These are phyloP conservation scores for Rissa tridactyla DNA, from an alignment of 2,113 vertebrate genomes.

Conservation along the genomic window DNA sequence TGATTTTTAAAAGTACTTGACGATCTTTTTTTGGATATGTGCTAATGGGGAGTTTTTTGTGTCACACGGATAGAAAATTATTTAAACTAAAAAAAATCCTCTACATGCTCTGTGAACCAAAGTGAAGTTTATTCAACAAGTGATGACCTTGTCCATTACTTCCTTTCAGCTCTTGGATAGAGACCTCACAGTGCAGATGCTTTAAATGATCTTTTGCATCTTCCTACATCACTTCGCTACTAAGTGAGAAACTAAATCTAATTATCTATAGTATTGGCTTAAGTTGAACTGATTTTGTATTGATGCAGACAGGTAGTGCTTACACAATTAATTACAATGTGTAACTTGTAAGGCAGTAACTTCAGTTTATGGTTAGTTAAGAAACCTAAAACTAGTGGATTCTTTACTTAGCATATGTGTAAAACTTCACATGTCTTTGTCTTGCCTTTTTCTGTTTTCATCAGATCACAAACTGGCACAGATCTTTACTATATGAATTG, in stretches of 20 bases:
- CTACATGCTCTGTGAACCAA: not conserved
- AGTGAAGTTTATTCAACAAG: not conserved
- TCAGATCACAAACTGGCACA: not conserved
- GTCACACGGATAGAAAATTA: not conserved
- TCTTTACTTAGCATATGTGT: not conserved
- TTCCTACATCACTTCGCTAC: not conserved
- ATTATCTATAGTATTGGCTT: not conserved
- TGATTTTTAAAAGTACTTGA: not conserved
- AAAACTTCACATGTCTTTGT: not conserved
- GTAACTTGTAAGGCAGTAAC: not conserved
- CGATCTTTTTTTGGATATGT: not conserved
- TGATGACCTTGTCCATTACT: not conserved
- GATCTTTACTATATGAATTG: not conserved
- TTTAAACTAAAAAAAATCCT: not conserved
- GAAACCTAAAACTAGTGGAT: not conserved
- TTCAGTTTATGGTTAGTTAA: not conserved
- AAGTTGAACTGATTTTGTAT: not conserved
- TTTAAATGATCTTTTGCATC: not conserved
- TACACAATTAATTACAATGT: not conserved
- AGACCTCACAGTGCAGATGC: not conserved
- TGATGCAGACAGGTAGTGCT: not conserved
- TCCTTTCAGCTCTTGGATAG: not conserved
- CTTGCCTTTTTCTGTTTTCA: not conserved
- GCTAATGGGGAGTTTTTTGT: not conserved
- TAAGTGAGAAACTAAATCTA: not conserved